These are phyloP conservation scores for Megalops atlanticus DNA, from an alignment of 2,113 vertebrate genomes.

Conservation along the genomic window DNA sequence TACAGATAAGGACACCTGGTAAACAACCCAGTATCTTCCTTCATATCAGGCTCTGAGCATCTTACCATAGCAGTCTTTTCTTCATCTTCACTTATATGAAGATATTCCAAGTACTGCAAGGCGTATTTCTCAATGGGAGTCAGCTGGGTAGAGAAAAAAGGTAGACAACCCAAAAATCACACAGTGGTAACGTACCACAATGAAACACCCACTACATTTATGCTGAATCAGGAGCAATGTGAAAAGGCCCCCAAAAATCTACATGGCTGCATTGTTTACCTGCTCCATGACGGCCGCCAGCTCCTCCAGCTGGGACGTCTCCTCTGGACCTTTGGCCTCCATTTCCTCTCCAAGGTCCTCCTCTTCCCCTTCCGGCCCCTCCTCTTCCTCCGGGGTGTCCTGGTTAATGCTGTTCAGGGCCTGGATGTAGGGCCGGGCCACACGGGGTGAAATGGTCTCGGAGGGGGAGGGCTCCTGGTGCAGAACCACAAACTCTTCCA, in stretches of 20 bases:
- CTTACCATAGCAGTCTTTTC: conserved; percentile 63
- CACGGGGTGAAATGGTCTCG: conserved; percentile 86
- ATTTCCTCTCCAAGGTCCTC: conserved; percentile 52
- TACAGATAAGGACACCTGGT: neutral
- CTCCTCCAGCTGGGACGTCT: conserved; percentile 79
- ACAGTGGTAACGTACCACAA: neutral
- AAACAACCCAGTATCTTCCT: neutral
- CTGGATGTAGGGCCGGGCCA: conserved; percentile 89
- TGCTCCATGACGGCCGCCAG: conserved; percentile 85
- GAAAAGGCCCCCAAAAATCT: neutral
- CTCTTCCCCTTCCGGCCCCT: conserved; percentile 36
- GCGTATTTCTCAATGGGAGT: conserved; percentile 94
- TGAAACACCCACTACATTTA: neutral
- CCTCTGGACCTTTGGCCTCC: conserved; percentile 59
- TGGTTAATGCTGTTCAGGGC: conserved; percentile 85
- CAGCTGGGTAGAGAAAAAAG: conserved; percentile 65
- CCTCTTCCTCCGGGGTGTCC: conserved; percentile 56
- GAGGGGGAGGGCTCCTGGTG: conserved; percentile 86
- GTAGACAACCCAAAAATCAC: neutral
- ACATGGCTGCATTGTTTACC: conserved; percentile 58
- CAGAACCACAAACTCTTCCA: conserved; percentile 90
- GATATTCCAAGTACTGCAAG: conserved; percentile 86
- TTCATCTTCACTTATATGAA: conserved; percentile 70
- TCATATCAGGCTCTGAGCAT: neutral
- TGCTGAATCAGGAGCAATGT: neutral